Base-by-base conservation (phyloP, 2,888 invertebrate species). In the Macropis europaea region DNA sequence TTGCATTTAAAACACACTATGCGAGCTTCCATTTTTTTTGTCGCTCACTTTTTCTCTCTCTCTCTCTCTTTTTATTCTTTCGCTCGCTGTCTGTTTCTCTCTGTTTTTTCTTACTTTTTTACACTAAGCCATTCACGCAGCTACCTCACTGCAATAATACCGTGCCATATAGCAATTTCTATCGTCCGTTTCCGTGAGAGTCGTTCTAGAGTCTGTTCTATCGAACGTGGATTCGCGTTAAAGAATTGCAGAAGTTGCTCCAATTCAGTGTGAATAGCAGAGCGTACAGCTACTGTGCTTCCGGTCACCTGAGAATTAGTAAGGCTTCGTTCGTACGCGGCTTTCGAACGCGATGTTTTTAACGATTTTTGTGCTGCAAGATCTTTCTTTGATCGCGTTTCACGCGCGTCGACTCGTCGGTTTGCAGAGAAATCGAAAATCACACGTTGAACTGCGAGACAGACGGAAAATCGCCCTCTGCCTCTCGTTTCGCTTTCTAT, bases 1-100 rank as follows among this genome's bases (percentile, higher is more conserved):
- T 63, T 67, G 77, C 79, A 79, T 79, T 78, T 79, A 68, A 78
- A 71, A 45, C 50, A 66, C 57, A 52, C 57, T 50, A 30, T 56
- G 67, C 72, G 61, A 79, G 72, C 67, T 72, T 71, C 13, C 43
- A 54, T 67, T 59, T 43, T 77, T 40, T 34, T 60, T 61, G 15
- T n/a, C n/a, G 17, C 48, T 50, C 36, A 13, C 17, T 30, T 19
- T 66, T 48, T 36, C n/a, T 17, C 28, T 50, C 9, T 63, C 28
- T 68, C 22, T 28, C 11, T 61, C 30, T 54, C 38, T 52, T 9
- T 70, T 43, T 43, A 38, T 67, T 15, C 71, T 54, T 67, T 73
- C 28, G 34, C 19, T 53, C 19, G 36, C 43, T 54, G 38, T 53
- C 61, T 57, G 7, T 6, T 42, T 9, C 47, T 43, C 7, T 28